A percentile compares a stretch with the other conserved stretches of the same genome.
Conservation (phyloP, 2,113 vertebrate species). For the Dasyornis broadbenti region DNA sequence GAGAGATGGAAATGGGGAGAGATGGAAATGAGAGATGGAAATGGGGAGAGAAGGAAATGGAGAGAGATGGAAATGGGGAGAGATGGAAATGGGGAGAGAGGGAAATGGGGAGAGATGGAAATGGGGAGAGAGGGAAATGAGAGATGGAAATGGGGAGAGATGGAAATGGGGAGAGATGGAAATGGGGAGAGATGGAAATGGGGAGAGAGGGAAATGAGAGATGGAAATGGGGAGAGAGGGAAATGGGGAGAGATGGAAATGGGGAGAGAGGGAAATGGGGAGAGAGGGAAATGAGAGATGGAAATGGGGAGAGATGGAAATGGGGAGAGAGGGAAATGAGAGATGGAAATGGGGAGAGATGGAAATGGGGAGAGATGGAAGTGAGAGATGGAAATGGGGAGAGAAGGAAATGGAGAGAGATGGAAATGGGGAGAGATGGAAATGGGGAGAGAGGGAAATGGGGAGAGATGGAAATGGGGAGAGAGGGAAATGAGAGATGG, state of each 20-base stretch:
- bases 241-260: not conserved
- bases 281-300: too few relatives aligned
- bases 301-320: too few relatives aligned
- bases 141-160: not conserved
- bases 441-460: not conserved
- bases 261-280: too few relatives aligned
- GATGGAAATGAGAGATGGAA: not conserved
- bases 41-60: rapidly evolving
- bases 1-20: too few relatives aligned
- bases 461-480: not conserved
- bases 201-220: not conserved
- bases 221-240: not conserved
- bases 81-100: not conserved
- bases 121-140: not conserved
- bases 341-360: too few relatives aligned
- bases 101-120: not conserved
- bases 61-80: not conserved
- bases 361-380: too few relatives aligned
- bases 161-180: not conserved
- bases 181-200: not conserved
- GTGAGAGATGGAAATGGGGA: too few relatives aligned
- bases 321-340: too few relatives aligned
- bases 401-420: too few relatives aligned
- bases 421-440: too few relatives aligned
- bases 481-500: not conserved